Evolutionary conservation across 2,888 invertebrate genomes (phyloP), one percentile per base, ranked within the genome.

Genomic region (Deilephila porcellus): DNA sequence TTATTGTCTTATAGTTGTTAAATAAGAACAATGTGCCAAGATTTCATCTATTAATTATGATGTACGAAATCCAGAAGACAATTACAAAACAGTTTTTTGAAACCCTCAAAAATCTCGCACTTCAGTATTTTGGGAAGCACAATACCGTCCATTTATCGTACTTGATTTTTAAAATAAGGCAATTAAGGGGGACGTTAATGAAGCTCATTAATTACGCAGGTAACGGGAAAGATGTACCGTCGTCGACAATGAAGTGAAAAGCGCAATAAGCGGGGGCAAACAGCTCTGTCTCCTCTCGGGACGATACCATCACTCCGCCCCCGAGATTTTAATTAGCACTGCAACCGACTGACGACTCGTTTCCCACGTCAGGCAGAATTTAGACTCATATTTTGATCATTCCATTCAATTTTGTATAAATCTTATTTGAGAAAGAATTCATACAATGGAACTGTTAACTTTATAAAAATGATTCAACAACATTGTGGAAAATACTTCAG

Each of bases 281-380:
- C 79, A 81, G 77, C 67, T 52, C 37, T 76, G 79, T 76, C 76
- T 74, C 76, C 73, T 80, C 78, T 78, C 81, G 74, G 73, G 75
- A 73, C 74, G 76, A 75, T 77, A 75, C 74, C 74, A 71, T 60
- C 80, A 75, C 73, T 76, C 77, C 80, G 77, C 77, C 78, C 79
- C 79, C 82, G 79, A 79, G 79, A 80, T 88, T 88, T 88, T 91
- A 91, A 91, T 92, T 91, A 91, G 87, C 86, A 84, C 79, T 80
- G 79, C 81, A 72, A 34, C 70, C 59, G 20, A 71, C 71, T 45
- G 45, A 45, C 45, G 45, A 45, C 59, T 29, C 59, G 67, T 53
- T 71, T 70, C 37, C 74, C 74, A 56, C 73, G 74, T 76, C 78
- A 72, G 73, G 70, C 74, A 32, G 67, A 74, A 67, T 60, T 71